Percentiles rank a stretch among this genome's conserved stretches.
These are phyloP conservation scores for Zaprionus gabonicus DNA, from an alignment of 1,140 invertebrate species.

Conservation along the genomic window DNA sequence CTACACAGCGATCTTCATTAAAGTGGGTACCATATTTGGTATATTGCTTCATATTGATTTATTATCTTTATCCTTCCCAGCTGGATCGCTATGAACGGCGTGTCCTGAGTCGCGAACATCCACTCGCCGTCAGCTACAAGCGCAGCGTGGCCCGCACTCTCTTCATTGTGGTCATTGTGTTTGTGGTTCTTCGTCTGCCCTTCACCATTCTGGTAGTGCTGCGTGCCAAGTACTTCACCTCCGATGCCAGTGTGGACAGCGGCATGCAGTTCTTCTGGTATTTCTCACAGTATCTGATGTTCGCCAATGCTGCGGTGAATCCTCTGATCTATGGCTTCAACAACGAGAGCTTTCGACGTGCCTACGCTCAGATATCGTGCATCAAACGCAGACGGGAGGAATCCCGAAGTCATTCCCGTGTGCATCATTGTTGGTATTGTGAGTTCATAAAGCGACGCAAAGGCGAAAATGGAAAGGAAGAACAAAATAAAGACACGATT, in stretches of 20 bases:
- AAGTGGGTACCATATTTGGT: conserved; percentile 83
- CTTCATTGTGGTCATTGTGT: conserved; percentile 88
- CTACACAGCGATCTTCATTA: conserved; percentile 88
- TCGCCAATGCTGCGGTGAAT: conserved; percentile 89
- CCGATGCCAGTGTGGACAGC: conserved; percentile 82
- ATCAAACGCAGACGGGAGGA: conserved; percentile 41
- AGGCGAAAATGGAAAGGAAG: neutral
- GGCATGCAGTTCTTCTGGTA: conserved; percentile 87
- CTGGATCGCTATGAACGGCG: conserved; percentile 87
- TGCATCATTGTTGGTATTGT: conserved; percentile 59
- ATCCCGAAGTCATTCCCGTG: neutral
- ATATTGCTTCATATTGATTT: neutral
- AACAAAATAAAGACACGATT: neutral
- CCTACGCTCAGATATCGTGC: conserved; percentile 83
- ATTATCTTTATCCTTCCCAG: conserved; percentile 65
- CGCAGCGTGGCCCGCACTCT: conserved; percentile 89
- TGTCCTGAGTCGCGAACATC: conserved; percentile 85
- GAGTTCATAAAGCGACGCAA: conserved; percentile 51
- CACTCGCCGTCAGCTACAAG: conserved; percentile 87
- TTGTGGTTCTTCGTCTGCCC: conserved; percentile 88
- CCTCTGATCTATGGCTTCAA: conserved; percentile 90
- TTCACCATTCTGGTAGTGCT: conserved; percentile 89
- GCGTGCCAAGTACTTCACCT: conserved; percentile 85
- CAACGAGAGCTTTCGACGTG: conserved; percentile 88
- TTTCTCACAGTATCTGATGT: conserved; percentile 88